Conservation (phyloP, 2,888 invertebrate species). For the Xylocampa areola region DNA sequence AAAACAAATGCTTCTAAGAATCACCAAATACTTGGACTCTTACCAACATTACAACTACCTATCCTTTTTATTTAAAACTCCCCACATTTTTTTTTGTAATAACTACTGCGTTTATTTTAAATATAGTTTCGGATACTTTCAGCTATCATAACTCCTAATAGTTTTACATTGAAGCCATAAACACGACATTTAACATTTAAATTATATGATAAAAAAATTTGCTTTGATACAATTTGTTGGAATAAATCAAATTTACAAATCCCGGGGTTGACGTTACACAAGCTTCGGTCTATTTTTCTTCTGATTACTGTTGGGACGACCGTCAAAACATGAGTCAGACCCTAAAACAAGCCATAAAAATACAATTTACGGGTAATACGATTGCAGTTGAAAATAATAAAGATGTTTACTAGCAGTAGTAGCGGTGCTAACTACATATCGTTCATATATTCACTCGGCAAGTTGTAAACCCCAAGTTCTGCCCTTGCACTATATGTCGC, state of each 20-base stretch:
- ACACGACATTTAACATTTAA: constrained; percentile 30
- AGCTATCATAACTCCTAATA: constrained; percentile 35
- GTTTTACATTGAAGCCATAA: constrained; percentile 18
- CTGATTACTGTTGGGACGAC: constrained; percentile 34
- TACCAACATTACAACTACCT: constrained; percentile 42
- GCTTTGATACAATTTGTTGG: constrained; percentile 26
- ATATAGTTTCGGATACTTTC: constrained; percentile 26
- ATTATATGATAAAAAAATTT: constrained; percentile 28
- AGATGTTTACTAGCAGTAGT: constrained; percentile 48
- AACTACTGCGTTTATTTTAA: constrained; percentile 32
- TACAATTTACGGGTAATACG: constrained; percentile 53
- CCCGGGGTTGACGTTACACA: background rate
- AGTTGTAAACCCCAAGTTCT: background rate
- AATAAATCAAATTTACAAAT: constrained; percentile 18
- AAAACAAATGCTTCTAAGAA: constrained; percentile 42
- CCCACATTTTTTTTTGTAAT: constrained; percentile 21
- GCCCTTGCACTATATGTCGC: background rate
- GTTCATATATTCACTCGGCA: constrained; percentile 26
- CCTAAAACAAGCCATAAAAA: constrained; percentile 53
- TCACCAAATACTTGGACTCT: constrained; percentile 45
- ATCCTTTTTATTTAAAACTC: constrained; percentile 33
- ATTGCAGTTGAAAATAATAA: constrained; percentile 58
- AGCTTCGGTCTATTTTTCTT: constrained; percentile 39
- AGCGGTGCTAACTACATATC: constrained; percentile 29
- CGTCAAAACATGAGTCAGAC: constrained; percentile 54